phyloP scores from a whole-genome alignment of 2,888 invertebrate genomes.

The Nephrocerus scutellatus region DNA sequence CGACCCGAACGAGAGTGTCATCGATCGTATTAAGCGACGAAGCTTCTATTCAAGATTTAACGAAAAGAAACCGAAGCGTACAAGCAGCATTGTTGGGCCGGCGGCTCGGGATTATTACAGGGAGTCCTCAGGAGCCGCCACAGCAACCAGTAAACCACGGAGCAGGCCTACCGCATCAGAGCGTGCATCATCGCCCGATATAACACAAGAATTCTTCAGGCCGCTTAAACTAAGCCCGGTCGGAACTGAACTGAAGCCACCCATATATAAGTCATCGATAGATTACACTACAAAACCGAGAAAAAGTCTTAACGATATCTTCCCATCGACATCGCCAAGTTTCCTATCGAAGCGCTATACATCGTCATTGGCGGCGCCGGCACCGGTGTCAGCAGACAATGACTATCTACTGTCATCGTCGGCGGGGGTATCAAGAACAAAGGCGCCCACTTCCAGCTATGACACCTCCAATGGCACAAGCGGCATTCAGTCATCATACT shows the following conservation, averaged over 20 bases:
- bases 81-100: slow-evolving; percentile 60
- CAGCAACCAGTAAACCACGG: slow-evolving; percentile 24
- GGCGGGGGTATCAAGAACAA: slow-evolving; percentile 33
- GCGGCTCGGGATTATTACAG: slow-evolving; percentile 54
- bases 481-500: slow-evolving; percentile 29
- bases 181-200: slow-evolving; percentile 40
- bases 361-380: slow-evolving; percentile 20
- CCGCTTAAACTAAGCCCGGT: slow-evolving; percentile 42
- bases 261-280: slow-evolving; percentile 31
- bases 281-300: slow-evolving; percentile 36
- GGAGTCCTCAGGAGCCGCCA: slow-evolving; percentile 11
- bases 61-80: slow-evolving; percentile 67
- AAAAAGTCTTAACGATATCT: slow-evolving; percentile 40
- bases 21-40: slow-evolving; percentile 78
- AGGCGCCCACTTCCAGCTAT: slow-evolving; percentile 25
- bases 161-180: slow-evolving; percentile 29
- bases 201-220: slow-evolving; percentile 41
- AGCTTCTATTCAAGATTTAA: slow-evolving; percentile 87
- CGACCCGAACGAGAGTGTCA: slow-evolving; percentile 63
- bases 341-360: slow-evolving; percentile 35
- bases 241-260: slow-evolving; percentile 43
- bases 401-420: slow-evolving; percentile 27
- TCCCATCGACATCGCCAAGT: slow-evolving; percentile 36
- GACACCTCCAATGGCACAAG: slow-evolving; percentile 10
- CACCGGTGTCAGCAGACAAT: slow-evolving; percentile 24